phyloP scores from a whole-genome alignment of 2,113 vertebrate genomes.

The Natator depressus region DNA sequence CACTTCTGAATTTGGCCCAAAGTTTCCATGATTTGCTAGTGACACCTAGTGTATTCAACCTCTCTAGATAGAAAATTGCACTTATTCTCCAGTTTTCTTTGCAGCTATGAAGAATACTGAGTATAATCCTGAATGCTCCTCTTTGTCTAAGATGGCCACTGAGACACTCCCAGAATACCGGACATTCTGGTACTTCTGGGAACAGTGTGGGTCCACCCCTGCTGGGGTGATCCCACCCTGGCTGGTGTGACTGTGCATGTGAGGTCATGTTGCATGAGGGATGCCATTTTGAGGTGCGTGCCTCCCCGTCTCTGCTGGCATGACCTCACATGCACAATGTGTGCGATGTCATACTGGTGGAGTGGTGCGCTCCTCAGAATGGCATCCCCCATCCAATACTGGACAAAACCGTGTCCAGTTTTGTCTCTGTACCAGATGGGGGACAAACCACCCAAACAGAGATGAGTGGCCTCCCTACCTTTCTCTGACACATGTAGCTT shows the following conservation, averaged over 20 bases:
- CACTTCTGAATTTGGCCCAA: background rate
- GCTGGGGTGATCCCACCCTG: background rate
- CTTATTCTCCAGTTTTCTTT: background rate
- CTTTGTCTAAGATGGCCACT: background rate
- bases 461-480: background rate
- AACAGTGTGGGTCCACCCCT: background rate
- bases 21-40: background rate
- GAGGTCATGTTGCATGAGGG: background rate
- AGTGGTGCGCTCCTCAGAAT: background rate
- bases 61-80: background rate
- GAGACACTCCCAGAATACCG: background rate
- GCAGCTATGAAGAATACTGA: background rate
- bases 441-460: background rate
- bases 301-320: background rate
- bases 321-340: background rate
- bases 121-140: background rate
- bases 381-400: background rate
- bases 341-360: background rate
- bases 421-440: background rate
- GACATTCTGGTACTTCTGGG: background rate
- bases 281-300: background rate
- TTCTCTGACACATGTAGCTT: background rate
- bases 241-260: background rate
- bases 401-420: background rate
- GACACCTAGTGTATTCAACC: background rate